Evolutionary conservation across 1,140 invertebrate species (phyloP), one percentile per base, ranked within the genome.

Genomic region (Heliconius hermathena): DNA sequence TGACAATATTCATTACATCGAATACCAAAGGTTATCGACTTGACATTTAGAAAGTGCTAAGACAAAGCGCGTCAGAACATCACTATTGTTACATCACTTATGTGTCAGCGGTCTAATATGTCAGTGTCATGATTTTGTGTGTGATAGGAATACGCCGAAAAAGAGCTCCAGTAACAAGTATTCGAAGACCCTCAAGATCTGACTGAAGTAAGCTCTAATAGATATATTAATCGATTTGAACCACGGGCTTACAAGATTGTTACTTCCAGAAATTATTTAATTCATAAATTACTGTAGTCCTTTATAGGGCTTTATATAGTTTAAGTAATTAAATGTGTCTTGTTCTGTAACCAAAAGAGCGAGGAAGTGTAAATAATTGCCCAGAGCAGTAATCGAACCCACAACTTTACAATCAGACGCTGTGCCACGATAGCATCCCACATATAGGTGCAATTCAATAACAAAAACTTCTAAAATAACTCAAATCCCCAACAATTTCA

Each of bases 1-100:
- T 20, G 18, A 54, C 52, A 54, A 18, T 18, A 54, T 18, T 54
- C 52, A 54, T 54, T 3, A 54, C 52, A 16, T 54, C 18, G 18
- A 54, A 54, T 54, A 18, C 18, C 52, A 54, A 54, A 54, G 52
- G 52, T 54, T 54, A 54, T 54, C 52, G 52, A 54, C 52, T 54
- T 54, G 52, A 54, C 52, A 54, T 54, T 54, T 54, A 54, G 26
- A 33, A 74, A 57, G 73, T 57, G 13, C 49, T 74, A 33, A 74
- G 73, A 74, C 54, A 57, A 74, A 57, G 8, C n/a, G 5, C 33
- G 29, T 57, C 73, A 33, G 73, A 74, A 29, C 49, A 20, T 46
- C 29, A 71, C 41, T 60, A 76, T 76, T 71, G 60, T 71, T 71
- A 41, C 49, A 66, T 77, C 66, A 71, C 20, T 77, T 46, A 26